phyloP scores from a whole-genome alignment of 2,113 vertebrate genomes.

The Ia io region DNA sequence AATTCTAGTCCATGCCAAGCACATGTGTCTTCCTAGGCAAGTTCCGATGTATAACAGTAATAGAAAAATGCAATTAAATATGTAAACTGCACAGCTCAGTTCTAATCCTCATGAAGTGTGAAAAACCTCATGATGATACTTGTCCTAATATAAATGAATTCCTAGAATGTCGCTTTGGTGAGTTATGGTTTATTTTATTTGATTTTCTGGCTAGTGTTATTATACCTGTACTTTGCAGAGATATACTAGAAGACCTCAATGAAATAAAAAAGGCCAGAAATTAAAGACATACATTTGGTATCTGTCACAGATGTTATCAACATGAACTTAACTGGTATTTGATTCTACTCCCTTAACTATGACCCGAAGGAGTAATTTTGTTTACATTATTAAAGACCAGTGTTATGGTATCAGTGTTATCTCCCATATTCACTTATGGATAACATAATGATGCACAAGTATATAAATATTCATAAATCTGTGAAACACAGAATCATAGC shows the following conservation, averaged over 20 bases:
- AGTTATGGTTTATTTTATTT: neutral
- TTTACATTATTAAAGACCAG: neutral
- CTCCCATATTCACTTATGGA: neutral
- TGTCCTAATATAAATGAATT: neutral
- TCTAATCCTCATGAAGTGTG: neutral
- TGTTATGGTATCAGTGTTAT: neutral
- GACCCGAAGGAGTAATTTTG: neutral
- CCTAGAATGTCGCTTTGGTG: neutral
- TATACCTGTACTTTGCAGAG: neutral
- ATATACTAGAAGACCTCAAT: neutral
- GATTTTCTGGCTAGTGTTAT: neutral
- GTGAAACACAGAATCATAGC: neutral
- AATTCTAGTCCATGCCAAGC: neutral
- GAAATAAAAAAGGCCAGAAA: neutral
- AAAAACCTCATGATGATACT: neutral
- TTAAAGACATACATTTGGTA: neutral
- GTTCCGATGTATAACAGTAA: neutral
- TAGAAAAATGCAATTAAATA: neutral
- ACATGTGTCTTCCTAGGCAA: neutral
- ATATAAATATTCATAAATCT: neutral
- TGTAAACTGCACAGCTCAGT: neutral
- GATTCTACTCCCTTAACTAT: neutral
- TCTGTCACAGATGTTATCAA: neutral
- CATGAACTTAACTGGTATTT: neutral
- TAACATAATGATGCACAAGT: neutral